Base-by-base conservation (phyloP, 2,797 vertebrate genomes). In the Eurystomus glaucurus region DNA sequence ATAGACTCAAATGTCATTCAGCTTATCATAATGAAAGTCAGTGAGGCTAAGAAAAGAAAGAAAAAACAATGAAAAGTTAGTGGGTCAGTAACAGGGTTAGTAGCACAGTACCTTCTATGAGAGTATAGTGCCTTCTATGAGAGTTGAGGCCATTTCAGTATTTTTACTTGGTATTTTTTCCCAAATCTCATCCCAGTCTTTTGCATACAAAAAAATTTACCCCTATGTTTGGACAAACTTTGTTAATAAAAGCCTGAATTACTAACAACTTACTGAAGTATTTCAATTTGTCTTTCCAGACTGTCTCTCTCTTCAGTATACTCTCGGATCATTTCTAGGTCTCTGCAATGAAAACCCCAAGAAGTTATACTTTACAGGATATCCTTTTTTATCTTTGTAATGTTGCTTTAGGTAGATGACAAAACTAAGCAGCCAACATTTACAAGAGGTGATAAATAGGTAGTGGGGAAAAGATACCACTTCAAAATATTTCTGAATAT, bases 271-370 rank as follows among this genome's bases (percentile, higher is more conserved):
- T 98, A 99, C 99, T 99, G 99, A 93, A 99, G 98, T 55, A 99
- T 98, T 97, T 99, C 99, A 82, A 99, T 99, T 98, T 99, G 99
- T 92, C 98, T 98, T 98, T 99, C 99, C 97, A 99, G 98, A 96
- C 98, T 98, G 89, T 98, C 99, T 96, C 99, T 98, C 93, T 99
- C 99, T 90, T 99, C 99, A 16, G 98, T 98, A 96, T 99, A 99
- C 22, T 98, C 99, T 88, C 98, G 98, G 96, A 99, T 99, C 77
- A 99, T 98, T 97, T 99, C 99, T 95, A 99, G 98, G 46, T 99
- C 99, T 98, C 99, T 99, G 98, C 14, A 97, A 65, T 94, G 29
- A 69, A 45, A 37, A 43, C 1, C 1, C 2, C 6, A 51, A 35
- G 9, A 72, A 46, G 14, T 76, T 50, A 21, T 4, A 50, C 9